phyloP scores from a whole-genome alignment of 2,797 vertebrate species.

The Enteromius afrohamiltoni region DNA sequence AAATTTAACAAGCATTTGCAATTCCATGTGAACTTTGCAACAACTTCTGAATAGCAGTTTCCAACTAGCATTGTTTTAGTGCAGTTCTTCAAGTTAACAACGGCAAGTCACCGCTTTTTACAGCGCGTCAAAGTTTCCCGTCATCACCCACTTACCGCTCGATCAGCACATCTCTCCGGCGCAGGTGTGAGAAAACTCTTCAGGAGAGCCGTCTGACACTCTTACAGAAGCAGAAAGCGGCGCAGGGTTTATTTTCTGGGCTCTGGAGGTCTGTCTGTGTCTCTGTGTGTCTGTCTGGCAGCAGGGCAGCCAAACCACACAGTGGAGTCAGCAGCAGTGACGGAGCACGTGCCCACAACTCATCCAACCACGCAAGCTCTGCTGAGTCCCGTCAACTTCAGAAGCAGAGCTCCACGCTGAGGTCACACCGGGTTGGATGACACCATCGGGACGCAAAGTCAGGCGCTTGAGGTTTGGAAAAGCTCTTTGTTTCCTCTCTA shows the following conservation, averaged over 20 bases:
- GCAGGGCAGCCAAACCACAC: not conserved
- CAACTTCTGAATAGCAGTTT: not conserved
- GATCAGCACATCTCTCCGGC: not conserved
- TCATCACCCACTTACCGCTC: slow-evolving; percentile 1
- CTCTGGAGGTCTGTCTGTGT: not conserved
- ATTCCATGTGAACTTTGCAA: not conserved
- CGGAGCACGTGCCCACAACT: slow-evolving; percentile 1
- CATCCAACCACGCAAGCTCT: not conserved
- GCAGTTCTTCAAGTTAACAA: not conserved
- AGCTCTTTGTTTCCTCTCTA: slow-evolving; percentile 19
- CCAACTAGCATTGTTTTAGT: not conserved
- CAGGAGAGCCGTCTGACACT: not conserved
- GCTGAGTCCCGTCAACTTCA: not conserved
- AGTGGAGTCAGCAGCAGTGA: slow-evolving; percentile 13
- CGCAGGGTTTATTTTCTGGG: not conserved
- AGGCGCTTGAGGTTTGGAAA: slow-evolving; percentile 25
- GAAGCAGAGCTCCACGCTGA: slow-evolving; percentile 1
- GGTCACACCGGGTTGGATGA: not conserved
- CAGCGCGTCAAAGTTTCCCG: not conserved
- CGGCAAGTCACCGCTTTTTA: not conserved
- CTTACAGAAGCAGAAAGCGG: not conserved
- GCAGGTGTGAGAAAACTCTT: not conserved
- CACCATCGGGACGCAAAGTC: not conserved
- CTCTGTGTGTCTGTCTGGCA: slow-evolving; percentile 13
- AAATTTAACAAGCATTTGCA: not conserved